Evolutionary conservation across 2,113 vertebrate species (phyloP), one percentile per base, ranked within the genome.

Genomic region (Ptyas mucosa): DNA sequence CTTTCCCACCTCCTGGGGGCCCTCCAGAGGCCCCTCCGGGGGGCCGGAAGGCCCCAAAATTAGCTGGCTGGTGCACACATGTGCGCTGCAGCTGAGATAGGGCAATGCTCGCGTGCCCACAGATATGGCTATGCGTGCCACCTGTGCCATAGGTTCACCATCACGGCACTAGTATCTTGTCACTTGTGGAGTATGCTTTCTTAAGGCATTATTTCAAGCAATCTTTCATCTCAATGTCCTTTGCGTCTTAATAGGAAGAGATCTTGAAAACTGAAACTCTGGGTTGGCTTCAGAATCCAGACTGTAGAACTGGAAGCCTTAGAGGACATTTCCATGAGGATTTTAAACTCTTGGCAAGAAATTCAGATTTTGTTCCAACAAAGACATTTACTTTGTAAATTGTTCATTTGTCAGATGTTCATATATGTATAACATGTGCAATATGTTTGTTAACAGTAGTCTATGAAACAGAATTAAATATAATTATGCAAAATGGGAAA

Each of bases 321-420:
- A 64, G 61, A 69, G 10, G 61, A 14, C n/a, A 69, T n/a, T 69
- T 69, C 61, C 26, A 69, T 69, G 26, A 64, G 92, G 81, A 94
- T 95, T 96, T 43, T 49, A 92, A 94, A 86, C 92, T 93, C 94
- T 95, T 43, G 93, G 86, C 24, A 81, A 94, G 93, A 92, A 94
- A 10, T 93, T 93, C 57, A 20, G 89, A 92, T 92, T 93, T 94
- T 92, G 57, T 90, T 93, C 88, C 54, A 96, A 94, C 26, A 64
- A 9, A 55, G 75, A 26, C 43, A 61, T 94, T 90, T 94, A 92
- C 90, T 91, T 49, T 46, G 93, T 91, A 94, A 96, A 93, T 92
- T 0, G 93, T 93, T 95, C 92, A 61, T 91, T 64, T 69, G 10
- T 69, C 26, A 94, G 55, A 26, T 34, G 61, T 91, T 64, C 64